Base-by-base conservation (phyloP, 1,140 invertebrate species). In the Hyposmocoma kahamanoa region DNA sequence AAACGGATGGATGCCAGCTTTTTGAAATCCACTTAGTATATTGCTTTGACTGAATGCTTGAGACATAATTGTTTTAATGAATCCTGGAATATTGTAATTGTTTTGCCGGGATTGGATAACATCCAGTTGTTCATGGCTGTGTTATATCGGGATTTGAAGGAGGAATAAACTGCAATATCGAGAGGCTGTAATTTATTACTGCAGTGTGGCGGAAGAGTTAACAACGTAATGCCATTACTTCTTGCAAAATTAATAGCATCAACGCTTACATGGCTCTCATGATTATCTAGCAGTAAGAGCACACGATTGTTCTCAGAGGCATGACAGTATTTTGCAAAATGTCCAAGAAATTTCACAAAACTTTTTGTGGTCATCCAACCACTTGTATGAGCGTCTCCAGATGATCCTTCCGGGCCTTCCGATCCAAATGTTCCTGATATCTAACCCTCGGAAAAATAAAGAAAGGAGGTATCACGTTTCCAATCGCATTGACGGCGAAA, bases 101-200 rank as follows among this genome's bases (percentile, higher is more conserved):
- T 47, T 24, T 47, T 47, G 3, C 46, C 46, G 4, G 46, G 46
- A 26, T 47, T 28, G 4, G 21, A 43, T 6, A 43, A 1, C 42
- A 43, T 22, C 42, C 42, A 43, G 4, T 26, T 22, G 11, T 22
- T 47, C 34, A 47, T 38, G 6, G 34, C 46, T 1, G 11, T 47
- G 11, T 19, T 11, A 76, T 42, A 39, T 22, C 34, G 2, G 1
- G 32, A n/a, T 47, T 47, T 47, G 15, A 47, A 47, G 3, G 46
- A 58, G 0, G 56, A 56, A 62, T 66, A 86, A 5, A 84, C 63
- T 22, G 51, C 19, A 3, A 67, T 47, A 61, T 87, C 82, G 4
- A 88, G 51, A 9, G 84, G 84, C 45, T 88, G 84, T 13, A 87
- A 46, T 55, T 71, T 78, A 55, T 86, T 63, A 15, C 59, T 68